Evolutionary conservation across 2,113 vertebrate species (phyloP).

Genomic region (Vicugna pacos): DNA sequence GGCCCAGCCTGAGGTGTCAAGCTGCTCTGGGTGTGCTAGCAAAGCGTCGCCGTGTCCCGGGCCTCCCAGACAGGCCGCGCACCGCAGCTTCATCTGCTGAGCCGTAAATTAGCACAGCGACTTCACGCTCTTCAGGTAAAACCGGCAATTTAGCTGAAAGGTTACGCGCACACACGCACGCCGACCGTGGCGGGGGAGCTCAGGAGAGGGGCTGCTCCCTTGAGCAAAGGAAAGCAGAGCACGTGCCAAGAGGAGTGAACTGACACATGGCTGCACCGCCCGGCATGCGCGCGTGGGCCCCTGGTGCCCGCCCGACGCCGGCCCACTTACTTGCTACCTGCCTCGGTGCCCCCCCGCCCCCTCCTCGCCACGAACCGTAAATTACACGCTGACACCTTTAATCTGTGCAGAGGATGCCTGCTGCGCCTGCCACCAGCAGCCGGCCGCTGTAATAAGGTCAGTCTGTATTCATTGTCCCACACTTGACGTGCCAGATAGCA

Average conservation of each 20-base stretch:
- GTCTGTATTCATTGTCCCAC: conserved; percentile 91
- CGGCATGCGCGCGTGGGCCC: conserved; percentile 81
- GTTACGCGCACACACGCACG: conserved; percentile 37
- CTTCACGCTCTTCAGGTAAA: conserved; percentile 81
- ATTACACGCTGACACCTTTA: conserved; percentile 91
- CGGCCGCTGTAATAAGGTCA: conserved; percentile 92
- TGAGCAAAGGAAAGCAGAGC: conserved; percentile 52
- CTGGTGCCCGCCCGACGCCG: conserved; percentile 76
- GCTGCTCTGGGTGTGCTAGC: conserved; percentile 52
- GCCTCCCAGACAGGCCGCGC: conserved; percentile 55
- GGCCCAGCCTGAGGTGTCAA: conserved; percentile 62
- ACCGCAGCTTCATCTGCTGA: conserved; percentile 67
- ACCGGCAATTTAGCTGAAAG: conserved; percentile 83
- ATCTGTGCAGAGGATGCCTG: conserved; percentile 90
- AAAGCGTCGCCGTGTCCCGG: conserved; percentile 59
- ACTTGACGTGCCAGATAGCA: conserved; percentile 88
- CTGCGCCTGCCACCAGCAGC: conserved; percentile 89
- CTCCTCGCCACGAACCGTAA: conserved; percentile 86
- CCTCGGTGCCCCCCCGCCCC: conserved; percentile 76
- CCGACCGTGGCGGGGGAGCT: not conserved
- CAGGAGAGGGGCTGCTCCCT: not conserved
- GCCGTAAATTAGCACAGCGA: conserved; percentile 79
- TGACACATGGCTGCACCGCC: conserved; percentile 73
- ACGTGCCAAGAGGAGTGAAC: conserved; percentile 63
- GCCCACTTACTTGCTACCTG: conserved; percentile 78